Base-by-base conservation (phyloP, 1,140 invertebrate genomes). In the Aporrectodea caliginosa region DNA sequence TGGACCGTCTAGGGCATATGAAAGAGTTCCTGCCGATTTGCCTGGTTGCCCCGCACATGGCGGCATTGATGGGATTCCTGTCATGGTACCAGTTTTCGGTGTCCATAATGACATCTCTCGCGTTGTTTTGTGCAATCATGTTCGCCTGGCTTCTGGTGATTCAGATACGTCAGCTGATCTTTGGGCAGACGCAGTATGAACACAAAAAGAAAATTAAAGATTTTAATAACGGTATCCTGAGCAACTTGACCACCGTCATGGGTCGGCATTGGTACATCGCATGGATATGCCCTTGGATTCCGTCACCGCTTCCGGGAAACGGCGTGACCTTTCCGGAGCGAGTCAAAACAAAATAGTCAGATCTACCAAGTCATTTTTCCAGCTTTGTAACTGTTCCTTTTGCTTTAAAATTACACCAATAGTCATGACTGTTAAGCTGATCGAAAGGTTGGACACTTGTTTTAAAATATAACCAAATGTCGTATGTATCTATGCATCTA, bases 281-380 rank as follows among this genome's bases (percentile, higher is more conserved):
- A 1, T 91, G 92, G 89, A 32, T 95, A 12, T 92, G 92, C 81
- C 94, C 94, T 0, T 93, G 94, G 87, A 86, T 95, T 32, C 83
- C 90, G 29, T 94, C 93, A 77, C 89, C 91, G 71, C 88, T 96
- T 79, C 92, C 73, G 1, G 74, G 34, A 0, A 70, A 79, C 43
- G 78, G 74, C 27, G 14, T 58, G 6, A 58, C 43, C 43, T 58
- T 58, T 58, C 43, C 43, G 6, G 22, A 6, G 22, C 43, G 6
- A 58, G 22, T 58, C 43, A 58, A 58, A 58, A 12, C 43, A 22
- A 58, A 58, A 58, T 58, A 58, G 43, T 58, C 43, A 58, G 6
- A n/a, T n/a, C n/a, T n/a, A n/a, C n/a, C n/a, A n/a, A n/a, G n/a
- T n/a, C n/a, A n/a, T n/a, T n/a, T n/a, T n/a, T n/a, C n/a, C n/a